A percentile compares a stretch with the other conserved stretches of the same genome.
phyloP scores from a whole-genome alignment of 2,113 vertebrate species.

The Sphyrna mokarran region DNA sequence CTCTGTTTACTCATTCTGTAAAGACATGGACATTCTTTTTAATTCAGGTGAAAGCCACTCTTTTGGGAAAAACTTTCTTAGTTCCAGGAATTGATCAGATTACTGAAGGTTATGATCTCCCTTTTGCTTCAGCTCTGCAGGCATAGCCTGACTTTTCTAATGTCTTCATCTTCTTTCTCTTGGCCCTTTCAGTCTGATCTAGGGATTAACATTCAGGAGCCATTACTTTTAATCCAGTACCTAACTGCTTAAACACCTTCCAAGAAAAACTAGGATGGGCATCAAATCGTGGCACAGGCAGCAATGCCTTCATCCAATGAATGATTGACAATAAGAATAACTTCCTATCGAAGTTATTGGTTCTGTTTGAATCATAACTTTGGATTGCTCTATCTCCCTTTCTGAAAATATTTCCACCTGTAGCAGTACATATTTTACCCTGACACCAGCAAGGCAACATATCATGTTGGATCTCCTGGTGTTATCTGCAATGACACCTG shows the following conservation, averaged over 20 bases:
- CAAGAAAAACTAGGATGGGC: no score
- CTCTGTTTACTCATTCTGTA: background rate
- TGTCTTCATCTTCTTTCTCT: background rate
- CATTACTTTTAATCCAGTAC: background rate
- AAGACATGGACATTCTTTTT: background rate
- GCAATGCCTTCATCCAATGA: no score
- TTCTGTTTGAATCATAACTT: background rate
- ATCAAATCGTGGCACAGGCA: no score
- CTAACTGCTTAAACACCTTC: background rate
- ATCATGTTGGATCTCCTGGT: background rate
- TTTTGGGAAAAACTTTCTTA: background rate
- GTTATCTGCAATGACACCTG: background rate
- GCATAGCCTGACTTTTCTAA: background rate
- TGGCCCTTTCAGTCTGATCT: background rate
- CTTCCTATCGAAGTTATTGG: background rate
- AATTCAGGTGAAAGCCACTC: background rate
- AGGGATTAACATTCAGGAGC: background rate
- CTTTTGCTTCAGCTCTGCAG: background rate
- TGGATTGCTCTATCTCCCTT: background rate
- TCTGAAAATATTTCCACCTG: background rate
- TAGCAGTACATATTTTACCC: background rate
- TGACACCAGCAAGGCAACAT: background rate
- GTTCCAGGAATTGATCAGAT: background rate
- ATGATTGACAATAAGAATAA: no score
- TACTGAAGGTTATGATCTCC: background rate